Base-by-base conservation (phyloP, 1,140 invertebrate genomes). In the Tenebrio molitor region DNA sequence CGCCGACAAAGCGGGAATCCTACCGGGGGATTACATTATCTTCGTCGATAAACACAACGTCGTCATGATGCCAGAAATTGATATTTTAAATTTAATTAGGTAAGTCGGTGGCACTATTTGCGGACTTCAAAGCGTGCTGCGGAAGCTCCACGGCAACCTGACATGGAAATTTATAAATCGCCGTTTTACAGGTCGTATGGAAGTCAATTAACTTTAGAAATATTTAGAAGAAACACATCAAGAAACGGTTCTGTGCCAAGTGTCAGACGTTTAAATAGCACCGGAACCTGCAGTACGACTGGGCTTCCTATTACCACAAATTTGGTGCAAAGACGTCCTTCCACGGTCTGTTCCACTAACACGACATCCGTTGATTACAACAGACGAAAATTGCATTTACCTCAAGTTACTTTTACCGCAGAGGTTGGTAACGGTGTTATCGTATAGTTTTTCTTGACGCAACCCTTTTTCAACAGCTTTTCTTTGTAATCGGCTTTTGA, bases 11-110 rank as follows among this genome's bases (percentile, higher is more conserved):
- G 91, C 92, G 1, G 93, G 93, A 0, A 87, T 95, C 1, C 84
- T 90, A 69, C 92, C 93, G 0, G 93, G 93, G 10, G 94, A 96
- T 81, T 93, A 94, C 83, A 89, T 96, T 34, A 93, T 95, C 58
- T 95, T 95, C 81, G 92, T 96, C 34, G 92, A 94, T 67, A 90
- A 91, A 79, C 91, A 91, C 73, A 95, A 95, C 81, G 92, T 96
- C 10, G 93, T 95, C 36, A 94, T 92, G 71, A 88, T 89, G 80
- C 88, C 89, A 2, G 90, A 93, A 74, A 92, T 94, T 64, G 91
- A 94, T 81, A 91, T 95, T 42, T 86, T 95, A 62, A 89, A 90
- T 76, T 87, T 95, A 73, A 94, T 96, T 76, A 92, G 91, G 89
- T 91, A 84, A 86, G n/a, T n/a, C n/a, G n/a, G n/a, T n/a, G 89